Base-by-base conservation (phyloP, 2,888 invertebrate species). In the Drosophila siamana region DNA sequence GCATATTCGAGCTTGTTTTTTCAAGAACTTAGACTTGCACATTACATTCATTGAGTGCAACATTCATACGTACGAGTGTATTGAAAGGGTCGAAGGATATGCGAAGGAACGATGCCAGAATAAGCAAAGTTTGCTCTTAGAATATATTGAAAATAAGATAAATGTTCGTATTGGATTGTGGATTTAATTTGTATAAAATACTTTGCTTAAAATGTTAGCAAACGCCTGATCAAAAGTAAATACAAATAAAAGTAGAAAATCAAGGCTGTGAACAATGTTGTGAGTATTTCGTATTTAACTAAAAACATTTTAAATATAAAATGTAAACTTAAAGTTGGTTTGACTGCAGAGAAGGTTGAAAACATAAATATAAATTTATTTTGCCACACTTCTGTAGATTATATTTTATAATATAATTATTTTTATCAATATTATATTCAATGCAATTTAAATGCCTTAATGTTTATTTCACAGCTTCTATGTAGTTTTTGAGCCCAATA, bases 11-110 rank as follows among this genome's bases (percentile, higher is more conserved):
- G 0, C 40, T 59, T 48, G 22, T 38, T 40, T n/a, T 56, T 36
- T 36, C 46, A 51, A 28, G 24, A 69, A 46, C 41, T 30, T 22
- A 33, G 63, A 44, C 55, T 56, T 38, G 26, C 52, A 40, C 55
- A 69, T 61, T 44, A 28, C 70, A 62, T 56, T 51, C 28, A 3
- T n/a, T n/a, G 19, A 48, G 30, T 30, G 16, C 30, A 19, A 19
- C 30, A 24, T 1, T 24, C 26, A 16, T 15, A 24, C 50, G 26
- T 26, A 19, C 38, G 16, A 36, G 43, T 55, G 41, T n/a, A 40
- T 41, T 30, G 36, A 51, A n/a, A n/a, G n/a, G n/a, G n/a, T n/a
- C n/a, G n/a, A 54, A 60, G 13, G 43, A 26, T 47, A 56, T 22
- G 54, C 55, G 54, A 22, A 36, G 28, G 11, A 48, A 19, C 41